Evolutionary conservation across 2,888 invertebrate species (phyloP), one percentile per base, ranked within the genome.

Genomic region (Lasius fuliginosus): DNA sequence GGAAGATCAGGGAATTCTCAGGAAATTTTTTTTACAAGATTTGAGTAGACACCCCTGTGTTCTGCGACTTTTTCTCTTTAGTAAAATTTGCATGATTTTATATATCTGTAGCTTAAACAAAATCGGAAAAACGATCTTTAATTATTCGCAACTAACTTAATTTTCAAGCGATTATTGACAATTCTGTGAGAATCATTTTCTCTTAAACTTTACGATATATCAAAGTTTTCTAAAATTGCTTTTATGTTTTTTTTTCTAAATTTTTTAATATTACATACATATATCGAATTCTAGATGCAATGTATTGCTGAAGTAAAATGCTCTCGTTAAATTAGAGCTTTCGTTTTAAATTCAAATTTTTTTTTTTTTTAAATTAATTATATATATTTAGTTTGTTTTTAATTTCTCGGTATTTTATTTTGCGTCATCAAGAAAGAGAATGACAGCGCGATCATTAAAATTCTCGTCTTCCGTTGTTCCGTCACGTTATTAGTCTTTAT

Each of bases 281-380:
- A 49, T 49, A 49, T 49, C 18, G 18, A 49, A 49, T 49, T 49
- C 6, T 18, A 4, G 5, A 46, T 46, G 49, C 18, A 49, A 18
- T 49, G 6, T 18, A 18, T 0, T 18, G 12, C 5, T 46, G 18
- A 46, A 18, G 5, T 5, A 18, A 46, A 18, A 15, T 5, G 46
- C 18, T 12, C 18, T 18, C 4, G 46, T 18, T 18, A 46, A 46
- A 46, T 46, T 5, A 18, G 15, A 46, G 18, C 15, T 46, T 15
- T 46, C 30, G 23, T 71, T 71, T 71, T 4, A 1, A 36, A 15
- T 36, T 71, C 36, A 36, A 36, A n/a, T 30, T 9, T 42, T 42
- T 49, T 30, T 68, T n/a, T 49, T 69, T 33, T 69, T 6, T n/a
- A 53, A 15, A 46, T 15, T 15, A 53, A 56, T 71, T 36, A 56